phyloP scores from a whole-genome alignment of 2,113 vertebrate species.

The Semnopithecus entellus region DNA sequence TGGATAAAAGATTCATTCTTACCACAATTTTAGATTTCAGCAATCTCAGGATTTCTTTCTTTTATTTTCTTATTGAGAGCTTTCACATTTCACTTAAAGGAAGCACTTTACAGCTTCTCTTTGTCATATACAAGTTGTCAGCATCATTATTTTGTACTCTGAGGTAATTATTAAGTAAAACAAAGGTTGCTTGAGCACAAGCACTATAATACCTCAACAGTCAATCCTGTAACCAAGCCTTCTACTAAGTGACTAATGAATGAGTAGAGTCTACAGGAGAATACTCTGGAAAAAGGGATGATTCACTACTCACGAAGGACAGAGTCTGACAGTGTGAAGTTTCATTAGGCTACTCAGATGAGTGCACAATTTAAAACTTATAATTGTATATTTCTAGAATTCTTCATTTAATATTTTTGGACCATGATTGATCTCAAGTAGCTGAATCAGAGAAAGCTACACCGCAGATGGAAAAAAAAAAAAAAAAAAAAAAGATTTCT shows the following conservation, averaged over 20 bases:
- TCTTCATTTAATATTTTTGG: not conserved
- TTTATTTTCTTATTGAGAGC: not conserved
- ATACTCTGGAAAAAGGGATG: not conserved
- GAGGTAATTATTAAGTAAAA: not conserved
- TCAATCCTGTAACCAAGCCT: not conserved
- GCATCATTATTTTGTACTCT: not conserved
- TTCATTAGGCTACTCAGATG: not conserved
- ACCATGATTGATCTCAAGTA: not conserved
- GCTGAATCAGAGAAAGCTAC: not conserved
- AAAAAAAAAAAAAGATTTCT: not conserved
- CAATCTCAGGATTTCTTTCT: not conserved
- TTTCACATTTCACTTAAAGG: not conserved
- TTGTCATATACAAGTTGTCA: not conserved
- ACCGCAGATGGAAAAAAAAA: not conserved
- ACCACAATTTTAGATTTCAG: not conserved
- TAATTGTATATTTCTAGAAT: not conserved
- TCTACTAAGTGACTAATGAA: not conserved
- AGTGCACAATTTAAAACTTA: not conserved
- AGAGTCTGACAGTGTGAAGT: not conserved
- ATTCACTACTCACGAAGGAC: not conserved
- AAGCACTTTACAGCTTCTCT: not conserved
- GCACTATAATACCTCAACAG: not conserved
- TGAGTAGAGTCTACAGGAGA: not conserved
- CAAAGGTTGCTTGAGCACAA: not conserved
- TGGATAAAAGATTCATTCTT: not conserved